These are phyloP conservation scores for Macquaria ambigua DNA, from an alignment of 2,113 vertebrate species.

Conservation along the genomic window DNA sequence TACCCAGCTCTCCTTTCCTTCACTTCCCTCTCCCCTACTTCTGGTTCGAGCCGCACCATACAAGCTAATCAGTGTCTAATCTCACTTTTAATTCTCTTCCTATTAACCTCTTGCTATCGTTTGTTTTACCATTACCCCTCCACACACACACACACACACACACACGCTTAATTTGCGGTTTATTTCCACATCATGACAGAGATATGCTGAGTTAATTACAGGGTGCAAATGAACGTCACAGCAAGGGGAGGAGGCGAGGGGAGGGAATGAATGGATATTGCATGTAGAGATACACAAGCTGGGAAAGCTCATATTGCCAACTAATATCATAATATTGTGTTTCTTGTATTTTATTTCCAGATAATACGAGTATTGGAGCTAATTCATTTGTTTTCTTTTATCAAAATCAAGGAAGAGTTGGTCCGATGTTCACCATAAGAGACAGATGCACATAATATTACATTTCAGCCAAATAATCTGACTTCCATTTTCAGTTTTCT, in stretches of 20 bases:
- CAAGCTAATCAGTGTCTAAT: conserved; percentile 80
- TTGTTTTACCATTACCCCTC: conserved; percentile 83
- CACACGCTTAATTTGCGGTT: conserved; percentile 75
- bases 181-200: conserved; percentile 81
- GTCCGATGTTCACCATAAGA: not conserved
- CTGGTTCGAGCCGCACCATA: conserved; percentile 44
- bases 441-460: not conserved
- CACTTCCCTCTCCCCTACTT: conserved; percentile 24
- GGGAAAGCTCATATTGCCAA: not conserved
- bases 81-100: conserved; percentile 82
- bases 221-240: conserved; percentile 65
- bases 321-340: not conserved
- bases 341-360: not conserved
- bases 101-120: conserved; percentile 84
- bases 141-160: conserved; percentile 31
- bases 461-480: not conserved
- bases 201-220: conserved; percentile 82
- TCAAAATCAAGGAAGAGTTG: not conserved
- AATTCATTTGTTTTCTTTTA: not conserved
- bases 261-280: conserved; percentile 44
- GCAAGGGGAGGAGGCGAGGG: conserved; percentile 40
- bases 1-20: conserved; percentile 3
- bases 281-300: conserved; percentile 14
- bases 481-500: not conserved
- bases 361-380: not conserved